Conservation (phyloP, 1,140 invertebrate species). For the Micrasema longulum region DNA sequence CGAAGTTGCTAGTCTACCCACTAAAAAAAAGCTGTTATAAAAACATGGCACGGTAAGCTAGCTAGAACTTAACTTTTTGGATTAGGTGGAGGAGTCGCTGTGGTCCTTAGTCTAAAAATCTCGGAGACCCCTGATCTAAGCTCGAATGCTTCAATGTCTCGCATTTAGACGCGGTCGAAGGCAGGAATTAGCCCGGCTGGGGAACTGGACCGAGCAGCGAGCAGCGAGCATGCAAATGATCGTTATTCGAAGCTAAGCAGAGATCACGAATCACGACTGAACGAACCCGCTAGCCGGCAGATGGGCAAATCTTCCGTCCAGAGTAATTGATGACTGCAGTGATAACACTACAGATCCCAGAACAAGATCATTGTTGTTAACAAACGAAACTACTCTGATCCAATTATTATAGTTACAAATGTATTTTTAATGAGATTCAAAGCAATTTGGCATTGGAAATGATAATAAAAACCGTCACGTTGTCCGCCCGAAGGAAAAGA, state of each 20-base stretch:
- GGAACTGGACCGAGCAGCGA: conserved; percentile 22
- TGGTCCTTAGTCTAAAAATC: neutral
- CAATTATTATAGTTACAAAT: no score
- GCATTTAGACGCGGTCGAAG: neutral
- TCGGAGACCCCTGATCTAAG: neutral
- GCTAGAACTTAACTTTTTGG: no score
- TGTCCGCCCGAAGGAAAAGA: neutral
- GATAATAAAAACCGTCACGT: neutral
- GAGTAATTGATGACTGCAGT: conserved; percentile 27
- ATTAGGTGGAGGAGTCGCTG: no score
- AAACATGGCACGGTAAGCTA: no score
- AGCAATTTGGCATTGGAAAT: neutral
- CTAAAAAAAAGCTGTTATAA: no score
- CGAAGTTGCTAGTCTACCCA: no score
- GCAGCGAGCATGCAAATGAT: conserved; percentile 26
- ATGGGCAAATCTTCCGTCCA: neutral
- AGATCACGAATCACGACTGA: conserved; percentile 31
- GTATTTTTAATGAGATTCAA: no score
- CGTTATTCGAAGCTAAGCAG: conserved; percentile 11
- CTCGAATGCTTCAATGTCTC: neutral
- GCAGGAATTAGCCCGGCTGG: conserved; percentile 8
- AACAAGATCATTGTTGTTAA: conserved; percentile 21
- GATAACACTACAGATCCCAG: conserved; percentile 20
- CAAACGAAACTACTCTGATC: neutral
- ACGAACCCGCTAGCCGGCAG: neutral